Conservation (phyloP, 2,113 vertebrate species). For the Pseudolaguvia tuberculata region DNA sequence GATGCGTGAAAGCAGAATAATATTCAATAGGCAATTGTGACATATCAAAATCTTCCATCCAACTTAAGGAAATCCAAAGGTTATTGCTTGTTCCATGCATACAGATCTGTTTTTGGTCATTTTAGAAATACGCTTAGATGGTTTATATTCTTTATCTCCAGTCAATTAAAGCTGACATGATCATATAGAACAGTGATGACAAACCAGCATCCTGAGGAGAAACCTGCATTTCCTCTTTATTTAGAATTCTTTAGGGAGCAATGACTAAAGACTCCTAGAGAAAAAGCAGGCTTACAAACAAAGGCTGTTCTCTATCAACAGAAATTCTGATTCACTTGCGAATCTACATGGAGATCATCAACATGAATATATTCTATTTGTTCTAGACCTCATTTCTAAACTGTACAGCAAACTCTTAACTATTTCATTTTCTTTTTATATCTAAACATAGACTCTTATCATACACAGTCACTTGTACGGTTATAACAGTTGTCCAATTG, state of each 20-base stretch:
- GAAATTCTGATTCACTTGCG: not conserved
- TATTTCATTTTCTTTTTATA: not conserved
- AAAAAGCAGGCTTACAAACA: constrained; percentile 11
- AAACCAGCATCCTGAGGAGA: constrained; percentile 52
- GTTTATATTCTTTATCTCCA: not conserved
- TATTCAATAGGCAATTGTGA: too few species aligned
- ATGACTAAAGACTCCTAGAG: constrained; percentile 56
- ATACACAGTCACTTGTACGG: not conserved
- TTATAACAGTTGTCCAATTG: not conserved
- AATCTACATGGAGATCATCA: not conserved
- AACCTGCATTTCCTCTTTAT: constrained; percentile 49
- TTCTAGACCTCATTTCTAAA: not conserved
- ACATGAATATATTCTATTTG: not conserved
- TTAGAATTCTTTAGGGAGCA: constrained; percentile 56
- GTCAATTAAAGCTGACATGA: not conserved
- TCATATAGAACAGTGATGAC: constrained; percentile 35
- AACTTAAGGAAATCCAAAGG: not conserved
- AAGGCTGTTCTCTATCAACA: not conserved
- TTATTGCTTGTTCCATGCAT: not conserved
- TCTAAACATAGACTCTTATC: not conserved
- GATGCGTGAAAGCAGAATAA: too few species aligned
- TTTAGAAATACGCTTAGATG: too few species aligned
- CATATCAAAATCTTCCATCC: too few species aligned
- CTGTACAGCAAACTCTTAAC: not conserved
- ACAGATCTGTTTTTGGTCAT: not conserved